Conservation (phyloP, 2,113 vertebrate genomes). For the Origma solitaria region DNA sequence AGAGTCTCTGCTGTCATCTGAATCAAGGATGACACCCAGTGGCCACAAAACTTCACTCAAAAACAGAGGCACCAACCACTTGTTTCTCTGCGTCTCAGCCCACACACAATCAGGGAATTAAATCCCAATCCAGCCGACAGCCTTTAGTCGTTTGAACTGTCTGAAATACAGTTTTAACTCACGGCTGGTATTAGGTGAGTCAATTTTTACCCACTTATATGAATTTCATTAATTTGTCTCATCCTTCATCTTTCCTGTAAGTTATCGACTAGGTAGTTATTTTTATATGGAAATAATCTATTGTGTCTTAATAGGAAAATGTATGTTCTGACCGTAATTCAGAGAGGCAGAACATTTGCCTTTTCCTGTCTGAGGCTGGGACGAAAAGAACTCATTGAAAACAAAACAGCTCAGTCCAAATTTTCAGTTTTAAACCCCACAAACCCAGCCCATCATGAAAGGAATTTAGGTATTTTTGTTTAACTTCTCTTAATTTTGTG, state of each 20-base stretch:
- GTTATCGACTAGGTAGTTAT: not conserved
- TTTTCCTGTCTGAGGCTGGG: not conserved
- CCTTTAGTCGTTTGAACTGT: not conserved
- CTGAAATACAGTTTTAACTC: not conserved
- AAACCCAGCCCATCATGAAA: not conserved
- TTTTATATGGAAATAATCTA: not conserved
- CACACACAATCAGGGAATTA: not conserved
- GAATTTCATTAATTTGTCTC: not conserved
- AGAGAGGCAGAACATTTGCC: not conserved
- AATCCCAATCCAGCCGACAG: not conserved
- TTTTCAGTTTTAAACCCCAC: fast-evolving
- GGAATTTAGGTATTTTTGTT: not conserved
- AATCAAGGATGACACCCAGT: constrained; percentile 76
- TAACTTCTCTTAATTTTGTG: not conserved
- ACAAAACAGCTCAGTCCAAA: not conserved
- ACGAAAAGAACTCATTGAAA: not conserved
- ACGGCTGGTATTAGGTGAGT: not conserved
- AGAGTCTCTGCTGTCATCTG: constrained; percentile 33
- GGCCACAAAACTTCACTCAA: constrained; percentile 49
- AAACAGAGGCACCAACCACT: not conserved
- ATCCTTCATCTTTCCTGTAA: not conserved
- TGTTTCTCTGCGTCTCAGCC: not conserved
- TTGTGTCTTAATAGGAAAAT: not conserved
- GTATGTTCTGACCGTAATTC: not conserved
- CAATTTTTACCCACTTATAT: not conserved